Percentiles rank a stretch among this genome's conserved stretches.
Conservation (phyloP, 2,113 vertebrate genomes). For the Etheostoma spectabile region DNA sequence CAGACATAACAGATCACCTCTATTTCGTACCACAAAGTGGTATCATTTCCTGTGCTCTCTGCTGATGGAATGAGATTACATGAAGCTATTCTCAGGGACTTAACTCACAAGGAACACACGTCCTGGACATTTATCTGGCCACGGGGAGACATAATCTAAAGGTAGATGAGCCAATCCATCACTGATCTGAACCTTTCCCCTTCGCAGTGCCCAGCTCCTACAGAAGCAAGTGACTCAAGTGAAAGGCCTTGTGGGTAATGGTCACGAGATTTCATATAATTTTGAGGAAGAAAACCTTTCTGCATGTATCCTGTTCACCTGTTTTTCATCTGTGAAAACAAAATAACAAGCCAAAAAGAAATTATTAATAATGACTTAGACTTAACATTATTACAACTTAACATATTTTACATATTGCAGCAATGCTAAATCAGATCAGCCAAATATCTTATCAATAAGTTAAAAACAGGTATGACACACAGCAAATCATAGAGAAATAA, state of each 20-base stretch:
- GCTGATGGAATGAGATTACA: slow-evolving; percentile 66
- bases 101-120: slow-evolving; percentile 49
- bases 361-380: not conserved
- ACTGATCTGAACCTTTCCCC: slow-evolving; percentile 39
- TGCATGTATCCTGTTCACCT: not conserved
- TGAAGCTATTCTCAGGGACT: slow-evolving; percentile 47
- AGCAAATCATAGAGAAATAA: slow-evolving; percentile 21
- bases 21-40: slow-evolving; percentile 47
- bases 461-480: slow-evolving; percentile 16
- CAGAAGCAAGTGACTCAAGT: slow-evolving; percentile 15
- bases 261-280: not conserved
- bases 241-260: not conserved
- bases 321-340: not conserved
- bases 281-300: not conserved
- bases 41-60: slow-evolving; percentile 52
- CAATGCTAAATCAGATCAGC: slow-evolving; percentile 16
- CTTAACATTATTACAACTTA: slow-evolving; percentile 19
- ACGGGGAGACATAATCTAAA: slow-evolving; percentile 49
- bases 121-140: slow-evolving; percentile 56
- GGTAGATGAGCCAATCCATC: slow-evolving; percentile 61
- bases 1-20: slow-evolving; percentile 55
- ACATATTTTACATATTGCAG: not conserved
- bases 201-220: not conserved
- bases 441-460: slow-evolving; percentile 20
- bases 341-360: not conserved